phyloP scores from a whole-genome alignment of 2,888 invertebrate genomes.

The Leucoptera coffeella region DNA sequence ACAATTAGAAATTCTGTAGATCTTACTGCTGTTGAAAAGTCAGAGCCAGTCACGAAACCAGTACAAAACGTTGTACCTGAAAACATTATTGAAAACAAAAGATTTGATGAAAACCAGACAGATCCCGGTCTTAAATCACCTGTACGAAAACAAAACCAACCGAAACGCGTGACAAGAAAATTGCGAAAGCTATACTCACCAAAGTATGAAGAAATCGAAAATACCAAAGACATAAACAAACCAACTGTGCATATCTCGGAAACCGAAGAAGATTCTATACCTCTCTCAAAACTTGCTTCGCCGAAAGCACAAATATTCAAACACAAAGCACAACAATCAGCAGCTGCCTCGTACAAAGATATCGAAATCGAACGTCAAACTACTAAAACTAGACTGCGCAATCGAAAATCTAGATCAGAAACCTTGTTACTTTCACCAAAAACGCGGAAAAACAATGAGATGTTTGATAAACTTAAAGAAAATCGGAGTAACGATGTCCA shows the following conservation, averaged over 20 bases:
- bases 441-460: constrained; percentile 16
- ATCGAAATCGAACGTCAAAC: constrained; percentile 20
- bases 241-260: neutral
- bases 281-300: neutral
- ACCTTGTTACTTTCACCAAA: constrained; percentile 14
- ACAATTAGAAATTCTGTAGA: too few relatives aligned
- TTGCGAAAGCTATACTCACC: constrained; percentile 35
- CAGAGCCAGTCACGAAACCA: neutral
- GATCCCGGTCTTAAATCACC: too few relatives aligned
- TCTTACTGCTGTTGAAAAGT: too few relatives aligned
- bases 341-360: constrained; percentile 23
- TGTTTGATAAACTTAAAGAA: constrained; percentile 23
- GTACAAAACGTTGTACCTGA: neutral
- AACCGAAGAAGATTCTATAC: constrained; percentile 1
- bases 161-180: too few relatives aligned
- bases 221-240: constrained; percentile 1
- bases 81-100: too few relatives aligned
- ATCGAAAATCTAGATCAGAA: constrained; percentile 10
- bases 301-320: too few relatives aligned
- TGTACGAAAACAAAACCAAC: neutral
- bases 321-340: constrained; percentile 12
- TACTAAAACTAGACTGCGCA: constrained; percentile 10
- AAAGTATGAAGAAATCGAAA: constrained; percentile 13
- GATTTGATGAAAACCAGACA: too few relatives aligned
- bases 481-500: constrained; percentile 12